Evolutionary conservation across 1,140 invertebrate genomes (phyloP).

Genomic region (Drosophila santomea): DNA sequence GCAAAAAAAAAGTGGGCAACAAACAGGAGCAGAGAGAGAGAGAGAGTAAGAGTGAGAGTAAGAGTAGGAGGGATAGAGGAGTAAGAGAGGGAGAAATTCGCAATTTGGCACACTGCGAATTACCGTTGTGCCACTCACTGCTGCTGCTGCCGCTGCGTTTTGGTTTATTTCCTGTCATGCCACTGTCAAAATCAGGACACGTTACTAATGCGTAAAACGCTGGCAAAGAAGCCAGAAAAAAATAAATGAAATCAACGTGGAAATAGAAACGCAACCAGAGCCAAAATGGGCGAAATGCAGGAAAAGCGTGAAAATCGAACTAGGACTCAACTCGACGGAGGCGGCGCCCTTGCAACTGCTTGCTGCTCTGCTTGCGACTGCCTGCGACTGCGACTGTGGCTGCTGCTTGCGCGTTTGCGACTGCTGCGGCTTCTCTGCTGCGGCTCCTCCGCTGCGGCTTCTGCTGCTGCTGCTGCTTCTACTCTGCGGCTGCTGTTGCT

Average conservation of each 20-base stretch:
- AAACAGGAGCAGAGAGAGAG: slow-evolving; percentile 17
- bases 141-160: not conserved
- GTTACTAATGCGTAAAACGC: slow-evolving; percentile 38
- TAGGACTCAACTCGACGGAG: slow-evolving; percentile 51
- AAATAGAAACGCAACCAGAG: not conserved
- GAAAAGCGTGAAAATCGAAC: slow-evolving; percentile 37
- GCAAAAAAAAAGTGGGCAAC: slow-evolving; percentile 26
- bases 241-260: not conserved
- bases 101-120: slow-evolving; percentile 43
- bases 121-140: slow-evolving; percentile 34
- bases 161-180: slow-evolving; percentile 13
- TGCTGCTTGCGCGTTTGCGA: slow-evolving; percentile 42
- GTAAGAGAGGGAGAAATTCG: slow-evolving; percentile 12
- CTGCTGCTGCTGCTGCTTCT: slow-evolving; percentile 15
- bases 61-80: not conserved
- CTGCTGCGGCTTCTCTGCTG: slow-evolving; percentile 25
- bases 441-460: not conserved
- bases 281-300: slow-evolving; percentile 19
- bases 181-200: slow-evolving; percentile 35
- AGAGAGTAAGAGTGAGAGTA: not conserved
- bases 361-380: slow-evolving; percentile 44
- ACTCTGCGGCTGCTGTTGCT: slow-evolving; percentile 14
- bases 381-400: slow-evolving; percentile 42
- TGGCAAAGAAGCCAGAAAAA: not conserved
- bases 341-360: slow-evolving; percentile 47